Evolutionary conservation across 2,888 invertebrate genomes (phyloP).

Genomic region (Xanthia icteritia): DNA sequence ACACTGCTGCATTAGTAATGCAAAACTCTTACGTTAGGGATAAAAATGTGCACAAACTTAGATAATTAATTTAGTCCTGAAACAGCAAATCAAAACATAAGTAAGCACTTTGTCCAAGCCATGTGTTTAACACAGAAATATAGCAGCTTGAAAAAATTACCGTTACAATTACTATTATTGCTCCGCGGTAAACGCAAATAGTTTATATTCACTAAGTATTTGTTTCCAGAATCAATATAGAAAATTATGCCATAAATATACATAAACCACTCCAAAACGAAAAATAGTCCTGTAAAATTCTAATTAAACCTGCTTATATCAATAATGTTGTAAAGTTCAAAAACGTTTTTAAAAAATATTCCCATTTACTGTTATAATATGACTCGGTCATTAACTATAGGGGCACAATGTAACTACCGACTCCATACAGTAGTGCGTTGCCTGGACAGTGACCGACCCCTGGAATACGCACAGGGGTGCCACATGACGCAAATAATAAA

Average conservation of each 20-base stretch:
- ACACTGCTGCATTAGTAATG: slow-evolving; percentile 29
- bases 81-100: slow-evolving; percentile 35
- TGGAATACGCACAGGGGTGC: slow-evolving; percentile 23
- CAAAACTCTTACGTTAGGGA: slow-evolving; percentile 37
- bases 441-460: slow-evolving; percentile 16
- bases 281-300: slow-evolving; percentile 84
- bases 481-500: slow-evolving; percentile 30
- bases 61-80: slow-evolving; percentile 22
- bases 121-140: slow-evolving; percentile 63
- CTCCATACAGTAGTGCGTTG: slow-evolving; percentile 48
- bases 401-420: slow-evolving; percentile 54
- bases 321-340: slow-evolving; percentile 85
- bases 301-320: slow-evolving; percentile 87
- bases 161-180: slow-evolving; percentile 62
- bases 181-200: slow-evolving; percentile 72
- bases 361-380: slow-evolving; percentile 85
- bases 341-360: slow-evolving; percentile 89
- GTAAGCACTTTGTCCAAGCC: slow-evolving; percentile 69
- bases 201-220: slow-evolving; percentile 61
- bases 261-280: slow-evolving; percentile 86
- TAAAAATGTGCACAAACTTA: slow-evolving; percentile 42
- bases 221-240: slow-evolving; percentile 79
- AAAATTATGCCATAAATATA: slow-evolving; percentile 86
- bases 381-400: slow-evolving; percentile 79
- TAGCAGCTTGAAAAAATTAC: slow-evolving; percentile 58